Conservation (phyloP, 2,113 vertebrate genomes). For the Paratilapia polleni region DNA sequence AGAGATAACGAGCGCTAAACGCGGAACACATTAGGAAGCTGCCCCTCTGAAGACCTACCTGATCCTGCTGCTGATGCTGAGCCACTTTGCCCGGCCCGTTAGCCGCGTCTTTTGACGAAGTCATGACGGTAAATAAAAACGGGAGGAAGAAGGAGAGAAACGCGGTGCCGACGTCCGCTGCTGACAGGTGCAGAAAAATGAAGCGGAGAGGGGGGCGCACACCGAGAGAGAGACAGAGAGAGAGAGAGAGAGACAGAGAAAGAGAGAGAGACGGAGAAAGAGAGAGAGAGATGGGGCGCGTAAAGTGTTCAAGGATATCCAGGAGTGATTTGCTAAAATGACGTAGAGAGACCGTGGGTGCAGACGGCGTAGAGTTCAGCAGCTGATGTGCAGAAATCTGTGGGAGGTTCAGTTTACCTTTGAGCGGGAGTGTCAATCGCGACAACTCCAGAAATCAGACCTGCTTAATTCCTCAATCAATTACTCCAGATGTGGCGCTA, state of each 20-base stretch:
- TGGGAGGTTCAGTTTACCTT: slow-evolving; percentile 51
- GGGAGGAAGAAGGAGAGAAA: not conserved
- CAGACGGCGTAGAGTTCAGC: slow-evolving; percentile 46
- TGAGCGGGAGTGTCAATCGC: not conserved
- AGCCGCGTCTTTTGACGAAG: slow-evolving; percentile 89
- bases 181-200: slow-evolving; percentile 42
- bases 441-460: not conserved
- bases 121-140: slow-evolving; percentile 83
- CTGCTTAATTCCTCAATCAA: not conserved
- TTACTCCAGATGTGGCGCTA: not conserved
- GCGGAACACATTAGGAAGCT: no score
- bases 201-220: slow-evolving; percentile 18
- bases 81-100: slow-evolving; percentile 84
- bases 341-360: slow-evolving; percentile 55
- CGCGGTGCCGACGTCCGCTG: slow-evolving; percentile 5
- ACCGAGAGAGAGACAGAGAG: slow-evolving; percentile 15
- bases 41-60: slow-evolving; percentile 81
- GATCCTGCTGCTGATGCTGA: slow-evolving; percentile 90
- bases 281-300: not conserved
- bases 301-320: slow-evolving; percentile 43
- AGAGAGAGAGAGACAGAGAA: slow-evolving; percentile 6
- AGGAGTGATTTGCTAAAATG: slow-evolving; percentile 52
- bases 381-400: slow-evolving; percentile 25
- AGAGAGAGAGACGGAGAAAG: not conserved
- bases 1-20: not conserved